These are phyloP conservation scores for Lithobates sylvaticus DNA, from an alignment of 2,797 vertebrate species.

Conservation along the genomic window DNA sequence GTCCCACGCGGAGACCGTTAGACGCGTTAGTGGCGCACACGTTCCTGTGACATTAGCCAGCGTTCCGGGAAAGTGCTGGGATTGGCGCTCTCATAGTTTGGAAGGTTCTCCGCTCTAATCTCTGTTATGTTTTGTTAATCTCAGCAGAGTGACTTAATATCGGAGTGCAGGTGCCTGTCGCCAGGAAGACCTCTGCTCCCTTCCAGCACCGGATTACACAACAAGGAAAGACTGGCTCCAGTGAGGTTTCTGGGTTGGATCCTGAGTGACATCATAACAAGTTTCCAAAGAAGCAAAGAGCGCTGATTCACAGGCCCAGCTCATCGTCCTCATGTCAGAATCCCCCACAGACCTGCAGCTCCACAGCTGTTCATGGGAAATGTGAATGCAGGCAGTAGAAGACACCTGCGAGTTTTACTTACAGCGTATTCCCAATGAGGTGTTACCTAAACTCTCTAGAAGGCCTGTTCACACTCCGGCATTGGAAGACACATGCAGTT, in stretches of 20 bases:
- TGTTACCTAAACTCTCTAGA: not conserved
- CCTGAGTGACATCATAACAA: constrained; percentile 27
- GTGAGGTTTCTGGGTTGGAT: constrained; percentile 35
- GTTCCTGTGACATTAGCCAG: not conserved
- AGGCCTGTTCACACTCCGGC: not conserved
- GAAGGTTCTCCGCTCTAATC: not conserved
- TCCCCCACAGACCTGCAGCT: constrained; percentile 45
- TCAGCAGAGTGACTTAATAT: constrained; percentile 33
- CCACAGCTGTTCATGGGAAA: constrained; percentile 58
- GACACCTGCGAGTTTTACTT: constrained; percentile 58
- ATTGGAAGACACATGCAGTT: no score
- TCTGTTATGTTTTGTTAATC: constrained; percentile 31
- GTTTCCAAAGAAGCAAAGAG: constrained; percentile 13
- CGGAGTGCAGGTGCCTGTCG: constrained; percentile 25
- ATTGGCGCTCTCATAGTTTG: not conserved
- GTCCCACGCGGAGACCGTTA: no score
- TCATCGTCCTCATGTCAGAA: constrained; percentile 62
- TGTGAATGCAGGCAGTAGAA: constrained; percentile 37
- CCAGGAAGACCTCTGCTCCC: not conserved
- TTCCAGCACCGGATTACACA: constrained; percentile 41
- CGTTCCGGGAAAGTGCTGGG: not conserved
- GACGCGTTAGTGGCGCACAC: not conserved
- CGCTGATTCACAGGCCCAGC: constrained; percentile 61
- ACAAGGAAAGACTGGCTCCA: not conserved
- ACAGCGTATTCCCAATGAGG: not conserved